phyloP scores from a whole-genome alignment of 37 sponge, comb jelly and placozoan genomes.

The Amphimedon queenslandica region DNA sequence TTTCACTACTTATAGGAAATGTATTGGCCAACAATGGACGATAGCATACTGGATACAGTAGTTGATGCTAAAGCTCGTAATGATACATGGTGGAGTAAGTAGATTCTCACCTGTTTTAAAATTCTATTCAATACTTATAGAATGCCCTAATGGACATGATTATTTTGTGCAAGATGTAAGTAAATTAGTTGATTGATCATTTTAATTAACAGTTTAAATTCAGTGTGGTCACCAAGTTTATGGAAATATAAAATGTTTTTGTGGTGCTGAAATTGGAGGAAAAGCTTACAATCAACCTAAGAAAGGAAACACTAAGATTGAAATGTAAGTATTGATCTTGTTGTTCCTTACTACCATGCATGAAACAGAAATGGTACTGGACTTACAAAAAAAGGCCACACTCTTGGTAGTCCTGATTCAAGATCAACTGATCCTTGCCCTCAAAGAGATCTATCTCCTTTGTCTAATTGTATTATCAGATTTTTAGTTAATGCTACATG shows the following conservation, averaged over 20 bases:
- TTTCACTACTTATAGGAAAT: background rate
- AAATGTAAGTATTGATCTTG: background rate
- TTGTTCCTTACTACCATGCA: background rate
- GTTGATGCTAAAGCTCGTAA: background rate
- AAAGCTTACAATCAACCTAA: background rate
- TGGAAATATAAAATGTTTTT: constrained; percentile 5
- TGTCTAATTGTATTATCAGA: background rate
- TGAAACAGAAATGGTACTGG: background rate
- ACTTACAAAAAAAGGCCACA: constrained; percentile 4
- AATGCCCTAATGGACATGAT: constrained; percentile 14
- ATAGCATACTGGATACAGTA: background rate
- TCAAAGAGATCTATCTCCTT: constrained; percentile 1
- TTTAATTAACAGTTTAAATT: background rate
- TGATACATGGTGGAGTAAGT: constrained; percentile 10
- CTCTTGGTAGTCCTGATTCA: background rate
- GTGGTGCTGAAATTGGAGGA: constrained; percentile 10
- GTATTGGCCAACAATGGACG: background rate
- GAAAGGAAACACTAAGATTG: background rate
- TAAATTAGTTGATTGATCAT: background rate
- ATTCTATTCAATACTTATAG: background rate
- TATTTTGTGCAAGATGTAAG: constrained; percentile 11
- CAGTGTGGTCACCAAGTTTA: background rate
- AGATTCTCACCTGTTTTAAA: background rate
- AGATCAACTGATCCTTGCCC: background rate
- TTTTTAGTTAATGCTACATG: background rate